phyloP scores from a whole-genome alignment of 2,888 invertebrate genomes.

The Caenorhabditis virilis region DNA sequence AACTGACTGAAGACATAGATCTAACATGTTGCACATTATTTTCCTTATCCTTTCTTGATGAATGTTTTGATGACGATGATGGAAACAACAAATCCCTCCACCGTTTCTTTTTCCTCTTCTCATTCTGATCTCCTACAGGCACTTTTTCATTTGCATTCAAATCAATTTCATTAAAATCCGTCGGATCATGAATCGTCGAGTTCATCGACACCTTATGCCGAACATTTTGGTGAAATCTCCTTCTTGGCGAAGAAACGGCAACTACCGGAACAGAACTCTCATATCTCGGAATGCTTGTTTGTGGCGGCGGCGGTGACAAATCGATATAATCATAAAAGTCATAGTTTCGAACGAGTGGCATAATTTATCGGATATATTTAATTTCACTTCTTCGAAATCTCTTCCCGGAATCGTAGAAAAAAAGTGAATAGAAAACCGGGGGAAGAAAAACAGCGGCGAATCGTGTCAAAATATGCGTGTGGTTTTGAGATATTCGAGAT shows the following conservation, averaged over 20 bases:
- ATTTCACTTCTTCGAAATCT: too few species aligned
- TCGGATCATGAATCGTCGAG: constrained; percentile 20
- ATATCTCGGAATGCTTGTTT: not conserved
- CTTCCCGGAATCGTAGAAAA: too few species aligned
- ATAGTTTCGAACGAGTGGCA: constrained; percentile 38
- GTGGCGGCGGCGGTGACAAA: constrained; percentile 6
- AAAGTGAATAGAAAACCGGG: not conserved
- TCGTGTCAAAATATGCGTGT: too few species aligned
- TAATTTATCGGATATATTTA: not conserved
- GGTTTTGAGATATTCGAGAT: too few species aligned
- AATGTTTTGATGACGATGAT: constrained; percentile 13
- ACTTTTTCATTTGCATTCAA: constrained; percentile 27
- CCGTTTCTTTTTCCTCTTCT: constrained; percentile 27
- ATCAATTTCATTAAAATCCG: constrained; percentile 20
- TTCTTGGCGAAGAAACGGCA: too few species aligned
- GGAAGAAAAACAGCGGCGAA: not conserved
- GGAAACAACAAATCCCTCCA: constrained; percentile 22
- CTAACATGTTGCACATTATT: constrained; percentile 7
- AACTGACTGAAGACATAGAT: constrained; percentile 25
- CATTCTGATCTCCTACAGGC: constrained; percentile 11
- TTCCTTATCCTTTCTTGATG: constrained; percentile 21
- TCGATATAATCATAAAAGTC: constrained; percentile 29
- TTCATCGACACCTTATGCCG: constrained; percentile 2
- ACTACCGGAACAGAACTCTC: too few species aligned
- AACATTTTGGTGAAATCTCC: too few species aligned